These are phyloP conservation scores for Coracopsis vasa DNA, from an alignment of 2,113 vertebrate species.

Conservation along the genomic window DNA sequence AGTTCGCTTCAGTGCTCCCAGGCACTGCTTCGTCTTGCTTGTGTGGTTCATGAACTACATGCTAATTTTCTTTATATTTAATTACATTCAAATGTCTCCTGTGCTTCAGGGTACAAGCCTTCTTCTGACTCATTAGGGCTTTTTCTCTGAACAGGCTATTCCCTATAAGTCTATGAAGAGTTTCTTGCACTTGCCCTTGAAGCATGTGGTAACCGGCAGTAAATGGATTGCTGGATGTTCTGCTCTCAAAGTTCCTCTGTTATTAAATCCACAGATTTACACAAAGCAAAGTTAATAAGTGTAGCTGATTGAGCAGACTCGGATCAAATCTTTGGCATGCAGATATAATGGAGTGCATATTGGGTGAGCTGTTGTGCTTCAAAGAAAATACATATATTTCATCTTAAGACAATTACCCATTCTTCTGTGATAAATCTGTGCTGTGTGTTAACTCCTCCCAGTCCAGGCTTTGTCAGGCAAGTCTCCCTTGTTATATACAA, in stretches of 20 bases:
- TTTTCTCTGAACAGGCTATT: slow-evolving; percentile 24
- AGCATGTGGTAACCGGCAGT: not conserved
- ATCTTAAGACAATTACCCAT: not conserved
- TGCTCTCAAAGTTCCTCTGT: not conserved
- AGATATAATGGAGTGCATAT: not conserved
- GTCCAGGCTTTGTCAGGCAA: not conserved
- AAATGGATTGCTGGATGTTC: not conserved
- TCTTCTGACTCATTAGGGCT: slow-evolving; percentile 51
- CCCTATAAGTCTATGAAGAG: not conserved
- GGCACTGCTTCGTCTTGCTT: slow-evolving; percentile 39
- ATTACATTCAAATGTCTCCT: slow-evolving; percentile 15
- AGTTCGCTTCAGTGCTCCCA: slow-evolving; percentile 19
- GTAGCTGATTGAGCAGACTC: not conserved
- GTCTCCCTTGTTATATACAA: not conserved
- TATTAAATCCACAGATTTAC: slow-evolving; percentile 33
- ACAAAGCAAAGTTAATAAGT: slow-evolving; percentile 26
- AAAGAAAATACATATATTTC: slow-evolving; percentile 8
- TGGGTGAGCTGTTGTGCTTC: not conserved
- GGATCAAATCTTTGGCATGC: not conserved
- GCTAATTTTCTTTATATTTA: slow-evolving; percentile 62
- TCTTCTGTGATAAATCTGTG: not conserved
- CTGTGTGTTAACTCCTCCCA: not conserved
- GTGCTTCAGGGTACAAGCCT: slow-evolving; percentile 59
- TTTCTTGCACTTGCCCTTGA: slow-evolving; percentile 7
- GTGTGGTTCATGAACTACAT: slow-evolving; percentile 66